A percentile compares a stretch with the other conserved stretches of the same genome.
These are phyloP conservation scores for Bolinopsis microptera DNA, from an alignment of 37 sponge, comb jelly and placozoan genomes.

Conservation along the genomic window DNA sequence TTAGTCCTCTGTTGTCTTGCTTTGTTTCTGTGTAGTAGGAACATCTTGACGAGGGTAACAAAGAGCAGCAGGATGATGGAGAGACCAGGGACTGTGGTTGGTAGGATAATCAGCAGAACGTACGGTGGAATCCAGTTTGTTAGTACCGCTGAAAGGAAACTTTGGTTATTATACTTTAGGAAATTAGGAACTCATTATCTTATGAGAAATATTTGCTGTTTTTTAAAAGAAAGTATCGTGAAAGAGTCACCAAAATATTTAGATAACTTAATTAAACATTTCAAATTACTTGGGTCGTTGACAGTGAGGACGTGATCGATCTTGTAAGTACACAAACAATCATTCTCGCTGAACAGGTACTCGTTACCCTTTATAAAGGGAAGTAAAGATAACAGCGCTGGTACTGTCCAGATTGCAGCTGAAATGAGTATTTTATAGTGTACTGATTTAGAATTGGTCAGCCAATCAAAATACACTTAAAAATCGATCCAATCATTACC, in stretches of 20 bases:
- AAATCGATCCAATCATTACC: too few species aligned
- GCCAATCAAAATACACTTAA: too few species aligned
- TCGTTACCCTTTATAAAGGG: background rate
- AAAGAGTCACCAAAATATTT: background rate
- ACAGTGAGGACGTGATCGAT: slow-evolving; percentile 53
- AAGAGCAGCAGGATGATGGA: slow-evolving; percentile 44
- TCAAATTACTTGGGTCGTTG: slow-evolving; percentile 25
- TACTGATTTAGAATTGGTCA: too few species aligned
- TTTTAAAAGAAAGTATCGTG: background rate
- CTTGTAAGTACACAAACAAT: slow-evolving; percentile 26
- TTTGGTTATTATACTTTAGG: background rate
- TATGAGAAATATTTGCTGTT: background rate
- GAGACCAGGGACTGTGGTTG: slow-evolving; percentile 29
- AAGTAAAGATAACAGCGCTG: background rate
- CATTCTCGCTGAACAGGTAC: background rate
- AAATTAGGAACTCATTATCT: background rate
- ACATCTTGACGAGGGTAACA: slow-evolving; percentile 16
- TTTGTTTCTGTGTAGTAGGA: slow-evolving; percentile 8
- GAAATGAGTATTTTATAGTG: too few species aligned
- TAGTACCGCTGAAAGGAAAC: background rate
- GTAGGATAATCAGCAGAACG: slow-evolving; percentile 30
- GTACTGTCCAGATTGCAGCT: background rate
- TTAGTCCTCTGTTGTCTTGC: background rate
- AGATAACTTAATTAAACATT: background rate
- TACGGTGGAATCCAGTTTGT: slow-evolving; percentile 30